A percentile compares a stretch with the other conserved stretches of the same genome.
These are phyloP conservation scores for Engystomops pustulosus DNA, from an alignment of 2,113 vertebrate genomes.

Conservation along the genomic window DNA sequence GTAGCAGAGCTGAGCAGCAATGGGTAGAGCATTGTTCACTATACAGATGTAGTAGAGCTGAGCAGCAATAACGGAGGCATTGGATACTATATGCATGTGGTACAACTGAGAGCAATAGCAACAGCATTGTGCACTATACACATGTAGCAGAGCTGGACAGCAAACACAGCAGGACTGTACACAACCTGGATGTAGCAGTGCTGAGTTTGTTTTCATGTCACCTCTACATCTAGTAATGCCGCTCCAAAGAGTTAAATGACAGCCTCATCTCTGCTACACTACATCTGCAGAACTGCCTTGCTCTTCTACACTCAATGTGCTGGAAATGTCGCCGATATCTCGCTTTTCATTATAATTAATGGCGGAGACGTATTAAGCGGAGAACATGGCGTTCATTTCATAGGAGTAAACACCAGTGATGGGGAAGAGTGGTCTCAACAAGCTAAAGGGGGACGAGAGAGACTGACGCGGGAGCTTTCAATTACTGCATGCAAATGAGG, in stretches of 20 bases:
- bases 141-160: neutral
- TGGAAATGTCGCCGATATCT: neutral
- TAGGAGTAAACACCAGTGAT: constrained; percentile 11
- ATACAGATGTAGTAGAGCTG: too few species aligned
- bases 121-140: too few species aligned
- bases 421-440: neutral
- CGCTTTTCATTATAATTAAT: neutral
- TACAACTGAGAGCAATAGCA: too few species aligned
- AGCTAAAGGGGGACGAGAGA: neutral
- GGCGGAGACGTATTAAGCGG: neutral
- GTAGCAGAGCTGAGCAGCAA: too few species aligned
- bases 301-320: neutral
- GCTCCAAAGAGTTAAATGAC: neutral
- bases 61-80: too few species aligned
- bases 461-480: neutral
- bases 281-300: neutral
- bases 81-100: too few species aligned
- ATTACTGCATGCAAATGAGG: constrained; percentile 31
- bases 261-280: neutral
- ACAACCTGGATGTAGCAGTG: neutral
- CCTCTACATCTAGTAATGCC: neutral
- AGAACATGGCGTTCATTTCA: neutral
- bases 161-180: too few species aligned
- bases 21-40: too few species aligned
- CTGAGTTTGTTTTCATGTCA: neutral